Base-by-base conservation (phyloP, 2,113 vertebrate genomes). In the Syrrhaptes paradoxus region DNA sequence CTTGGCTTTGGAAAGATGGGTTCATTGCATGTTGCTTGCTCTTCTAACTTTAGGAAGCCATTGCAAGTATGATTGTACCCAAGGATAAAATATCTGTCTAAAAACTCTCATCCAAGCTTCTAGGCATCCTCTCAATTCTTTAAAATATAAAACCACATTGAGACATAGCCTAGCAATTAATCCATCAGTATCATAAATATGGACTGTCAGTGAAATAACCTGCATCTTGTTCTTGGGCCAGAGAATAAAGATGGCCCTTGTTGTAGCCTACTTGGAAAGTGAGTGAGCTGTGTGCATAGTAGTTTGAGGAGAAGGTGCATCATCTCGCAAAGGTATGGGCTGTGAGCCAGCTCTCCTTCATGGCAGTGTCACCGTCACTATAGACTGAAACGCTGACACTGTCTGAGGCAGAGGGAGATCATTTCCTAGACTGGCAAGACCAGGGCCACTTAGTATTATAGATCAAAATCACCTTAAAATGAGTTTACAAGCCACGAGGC, bases 41-140 rank as follows among this genome's bases (percentile, higher is more conserved):
- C 67, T 83, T 85, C 67, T 87, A 66, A 73, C 19, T 70, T 91
- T 36, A 85, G 74, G 32, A 65, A 79, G 17, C 26, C n/a, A n/a
- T 66, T 73, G 51, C 32, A 57, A 43, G 9, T 65, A 34, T 59
- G 4, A 58, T 59, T 70, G 48, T 66, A 63, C 19, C 55, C 77
- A 45, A 80, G 59, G 26, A 21, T 62, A 90, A 83, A 93, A 46
- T 41, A 52, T n/a, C 28, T 58, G 4, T 54, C 32, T 52, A 62
- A 87, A 81, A 72, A 24, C 17, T 75, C 45, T 75, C 34, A 63
- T 70, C 17, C 46, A 77, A 67, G 18, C 26, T 86, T 90, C 48
- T 71, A 70, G 52, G 29, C 12, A 78, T 41, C 43, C 18, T 87
- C 58, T 79, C 25, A 76, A 13, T 66, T 73, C 31, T 91, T 90